Evolutionary conservation across 2,113 vertebrate genomes (phyloP).

Genomic region (Salvator merianae): DNA sequence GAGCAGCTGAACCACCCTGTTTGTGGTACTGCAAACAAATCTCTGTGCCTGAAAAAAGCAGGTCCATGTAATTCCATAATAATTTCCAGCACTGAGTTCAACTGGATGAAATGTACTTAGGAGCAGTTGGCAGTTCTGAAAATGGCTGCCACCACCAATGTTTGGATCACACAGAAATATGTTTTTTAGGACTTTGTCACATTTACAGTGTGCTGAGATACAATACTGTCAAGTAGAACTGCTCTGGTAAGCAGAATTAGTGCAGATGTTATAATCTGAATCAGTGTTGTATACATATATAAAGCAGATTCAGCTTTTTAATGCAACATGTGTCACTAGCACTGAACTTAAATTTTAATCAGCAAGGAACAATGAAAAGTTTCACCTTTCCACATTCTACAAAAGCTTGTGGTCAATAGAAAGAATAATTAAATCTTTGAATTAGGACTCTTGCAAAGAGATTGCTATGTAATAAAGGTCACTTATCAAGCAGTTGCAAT

Average conservation of each 20-base stretch:
- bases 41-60: too few relatives aligned
- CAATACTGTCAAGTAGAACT: slow-evolving; percentile 7
- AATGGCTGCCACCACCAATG: too few relatives aligned
- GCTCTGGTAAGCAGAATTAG: slow-evolving; percentile 18
- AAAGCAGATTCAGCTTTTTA: slow-evolving; percentile 62
- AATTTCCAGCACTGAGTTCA: too few relatives aligned
- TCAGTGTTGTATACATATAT: slow-evolving; percentile 31
- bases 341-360: slow-evolving; percentile 76
- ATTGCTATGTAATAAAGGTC: slow-evolving; percentile 75
- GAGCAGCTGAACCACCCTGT: too few relatives aligned
- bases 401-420: slow-evolving; percentile 75
- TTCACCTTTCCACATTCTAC: slow-evolving; percentile 74
- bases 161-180: too few relatives aligned
- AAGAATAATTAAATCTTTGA: slow-evolving; percentile 77
- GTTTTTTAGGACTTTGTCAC: too few relatives aligned
- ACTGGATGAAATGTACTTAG: too few relatives aligned
- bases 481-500: slow-evolving; percentile 78
- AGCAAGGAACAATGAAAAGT: slow-evolving; percentile 72
- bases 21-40: too few relatives aligned
- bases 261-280: slow-evolving; percentile 19
- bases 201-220: too few relatives aligned
- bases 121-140: too few relatives aligned
- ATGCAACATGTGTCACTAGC: slow-evolving; percentile 63
- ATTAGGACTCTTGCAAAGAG: slow-evolving; percentile 73
- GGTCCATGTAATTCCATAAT: too few relatives aligned